Conservation (phyloP, 2,888 invertebrate species). For the Diaphora mendica region DNA sequence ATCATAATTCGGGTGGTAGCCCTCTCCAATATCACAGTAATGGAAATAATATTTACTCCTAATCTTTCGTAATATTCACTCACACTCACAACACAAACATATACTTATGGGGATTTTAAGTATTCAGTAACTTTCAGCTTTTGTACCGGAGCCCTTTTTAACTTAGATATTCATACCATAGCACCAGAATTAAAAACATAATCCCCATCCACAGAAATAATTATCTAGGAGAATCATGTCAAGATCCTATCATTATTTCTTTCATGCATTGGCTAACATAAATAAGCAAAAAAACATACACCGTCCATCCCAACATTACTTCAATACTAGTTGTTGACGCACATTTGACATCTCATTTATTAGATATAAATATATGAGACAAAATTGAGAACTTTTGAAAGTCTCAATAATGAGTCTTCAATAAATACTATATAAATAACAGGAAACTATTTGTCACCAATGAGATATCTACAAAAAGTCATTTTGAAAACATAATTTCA, state of each 20-base stretch:
- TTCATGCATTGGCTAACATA: constrained; percentile 31
- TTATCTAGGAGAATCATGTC: constrained; percentile 41
- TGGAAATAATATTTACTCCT: constrained; percentile 70
- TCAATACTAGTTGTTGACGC: constrained; percentile 31
- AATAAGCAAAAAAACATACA: constrained; percentile 34
- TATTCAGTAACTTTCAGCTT: constrained; percentile 26
- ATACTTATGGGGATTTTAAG: constrained; percentile 39
- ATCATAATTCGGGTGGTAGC: constrained; percentile 72
- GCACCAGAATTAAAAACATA: constrained; percentile 31
- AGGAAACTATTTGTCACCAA: constrained; percentile 19
- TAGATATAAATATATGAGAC: constrained; percentile 21
- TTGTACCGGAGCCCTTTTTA: constrained; percentile 20
- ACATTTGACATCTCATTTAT: constrained; percentile 31
- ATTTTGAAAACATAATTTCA: constrained; percentile 23
- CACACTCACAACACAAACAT: constrained; percentile 63
- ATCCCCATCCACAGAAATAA: constrained; percentile 32
- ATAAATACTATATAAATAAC: constrained; percentile 45
- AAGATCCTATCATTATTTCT: constrained; percentile 30
- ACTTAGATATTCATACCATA: constrained; percentile 12
- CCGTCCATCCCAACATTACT: constrained; percentile 22
- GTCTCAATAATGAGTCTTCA: constrained; percentile 39
- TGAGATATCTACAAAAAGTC: constrained; percentile 24
- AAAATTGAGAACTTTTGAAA: constrained; percentile 28
- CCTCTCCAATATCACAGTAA: constrained; percentile 83
- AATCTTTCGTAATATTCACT: constrained; percentile 64